These are phyloP conservation scores for Asbolus verrucosus DNA, from an alignment of 1,140 invertebrate species.

Conservation along the genomic window DNA sequence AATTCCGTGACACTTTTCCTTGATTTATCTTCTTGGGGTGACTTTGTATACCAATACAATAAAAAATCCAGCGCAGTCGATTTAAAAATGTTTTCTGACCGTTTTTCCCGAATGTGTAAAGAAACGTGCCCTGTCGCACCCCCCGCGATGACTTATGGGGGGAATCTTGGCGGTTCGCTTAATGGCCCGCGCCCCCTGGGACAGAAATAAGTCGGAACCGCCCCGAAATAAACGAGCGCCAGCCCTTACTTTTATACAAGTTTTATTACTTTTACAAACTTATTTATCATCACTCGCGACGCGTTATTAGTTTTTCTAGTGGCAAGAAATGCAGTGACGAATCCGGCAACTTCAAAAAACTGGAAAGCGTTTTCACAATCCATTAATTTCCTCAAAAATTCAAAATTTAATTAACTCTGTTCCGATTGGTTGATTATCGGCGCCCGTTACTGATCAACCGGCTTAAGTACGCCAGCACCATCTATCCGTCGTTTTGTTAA, in stretches of 20 bases:
- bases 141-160: slow-evolving; percentile 20
- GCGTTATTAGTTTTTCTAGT: slow-evolving; percentile 17
- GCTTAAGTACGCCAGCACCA: background rate
- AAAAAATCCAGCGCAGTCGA: slow-evolving; percentile 6
- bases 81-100: slow-evolving; percentile 1
- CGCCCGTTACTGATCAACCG: too few species aligned
- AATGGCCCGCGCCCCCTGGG: slow-evolving; percentile 14
- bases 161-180: slow-evolving; percentile 19
- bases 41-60: slow-evolving; percentile 31
- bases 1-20: slow-evolving; percentile 22
- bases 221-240: slow-evolving; percentile 8
- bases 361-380: too few species aligned
- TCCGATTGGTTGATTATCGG: too few species aligned
- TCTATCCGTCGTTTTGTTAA: background rate
- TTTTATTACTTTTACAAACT: slow-evolving; percentile 35
- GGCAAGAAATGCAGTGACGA: too few species aligned
- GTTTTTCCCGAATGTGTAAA: slow-evolving; percentile 2
- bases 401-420: too few species aligned
- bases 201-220: slow-evolving; percentile 13
- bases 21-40: slow-evolving; percentile 24
- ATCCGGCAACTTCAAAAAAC: too few species aligned
- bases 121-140: slow-evolving; percentile 21
- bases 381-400: too few species aligned
- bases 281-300: too few species aligned
- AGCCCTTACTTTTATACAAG: slow-evolving; percentile 15